Evolutionary conservation across 2,888 invertebrate species (phyloP).

Genomic region (Caenorhabditis angaria): DNA sequence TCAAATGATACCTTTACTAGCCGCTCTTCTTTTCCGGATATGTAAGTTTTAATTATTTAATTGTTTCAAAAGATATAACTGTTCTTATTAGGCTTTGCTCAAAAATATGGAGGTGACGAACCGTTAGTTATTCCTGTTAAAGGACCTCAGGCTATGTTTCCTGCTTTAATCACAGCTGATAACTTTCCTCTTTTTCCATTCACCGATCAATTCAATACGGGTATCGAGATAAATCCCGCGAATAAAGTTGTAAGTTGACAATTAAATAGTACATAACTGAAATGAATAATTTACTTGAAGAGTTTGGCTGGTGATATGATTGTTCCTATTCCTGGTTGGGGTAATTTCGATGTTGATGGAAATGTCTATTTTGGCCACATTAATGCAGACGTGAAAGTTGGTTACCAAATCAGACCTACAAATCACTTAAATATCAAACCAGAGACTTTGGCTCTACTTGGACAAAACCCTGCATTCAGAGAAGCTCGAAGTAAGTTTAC

Average conservation of each 20-base stretch:
- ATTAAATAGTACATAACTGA: not conserved
- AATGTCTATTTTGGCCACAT: constrained; percentile 61
- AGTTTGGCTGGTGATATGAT: constrained; percentile 65
- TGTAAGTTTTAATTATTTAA: not conserved
- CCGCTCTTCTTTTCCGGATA: not conserved
- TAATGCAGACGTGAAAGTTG: constrained; percentile 58
- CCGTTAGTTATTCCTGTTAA: constrained; percentile 62
- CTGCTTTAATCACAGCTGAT: constrained; percentile 65
- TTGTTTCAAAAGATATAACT: not conserved
- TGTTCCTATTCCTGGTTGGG: constrained; percentile 69
- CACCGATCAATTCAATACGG: constrained; percentile 67
- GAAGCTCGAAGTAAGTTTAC: constrained; percentile 59
- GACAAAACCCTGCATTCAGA: constrained; percentile 64
- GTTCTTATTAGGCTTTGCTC: constrained; percentile 25
- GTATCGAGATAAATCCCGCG: constrained; percentile 65
- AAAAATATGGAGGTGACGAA: constrained; percentile 63
- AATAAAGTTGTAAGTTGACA: constrained; percentile 65
- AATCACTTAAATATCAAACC: constrained; percentile 66
- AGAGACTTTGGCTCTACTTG: constrained; percentile 60
- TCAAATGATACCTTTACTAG: not conserved
- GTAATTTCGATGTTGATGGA: constrained; percentile 65
- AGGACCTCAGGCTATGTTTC: constrained; percentile 60
- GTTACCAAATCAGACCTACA: constrained; percentile 63
- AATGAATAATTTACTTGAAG: constrained; percentile 30
- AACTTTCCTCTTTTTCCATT: constrained; percentile 68